These are phyloP conservation scores for Asbolus verrucosus DNA, from an alignment of 1,140 invertebrate species.

Conservation along the genomic window DNA sequence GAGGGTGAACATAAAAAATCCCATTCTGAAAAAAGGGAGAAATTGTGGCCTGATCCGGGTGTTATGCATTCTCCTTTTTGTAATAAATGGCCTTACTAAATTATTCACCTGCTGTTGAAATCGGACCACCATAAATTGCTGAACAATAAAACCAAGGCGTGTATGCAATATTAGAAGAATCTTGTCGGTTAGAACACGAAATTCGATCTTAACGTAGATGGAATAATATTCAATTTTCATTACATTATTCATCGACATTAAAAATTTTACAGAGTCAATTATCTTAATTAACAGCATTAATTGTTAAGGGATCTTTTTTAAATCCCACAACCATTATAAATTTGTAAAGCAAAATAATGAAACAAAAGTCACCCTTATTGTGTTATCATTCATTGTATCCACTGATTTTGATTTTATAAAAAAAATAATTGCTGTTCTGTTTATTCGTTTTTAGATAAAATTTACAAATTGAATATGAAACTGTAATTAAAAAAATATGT, in stretches of 20 bases:
- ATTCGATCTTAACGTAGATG: not conserved
- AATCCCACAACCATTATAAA: no score
- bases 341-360: no score
- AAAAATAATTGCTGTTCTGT: no score
- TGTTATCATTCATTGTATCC: no score
- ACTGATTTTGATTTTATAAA: no score
- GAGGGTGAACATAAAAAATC: constrained; percentile 21
- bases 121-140: constrained; percentile 4
- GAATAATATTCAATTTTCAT: not conserved
- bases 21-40: constrained; percentile 6
- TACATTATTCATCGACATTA: not conserved
- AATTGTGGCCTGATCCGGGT: constrained; percentile 5
- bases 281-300: no score
- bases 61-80: constrained; percentile 5
- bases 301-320: no score
- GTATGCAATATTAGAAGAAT: constrained; percentile 8
- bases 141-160: constrained; percentile 7
- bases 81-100: constrained; percentile 12
- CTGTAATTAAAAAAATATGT: no score
- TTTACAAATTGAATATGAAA: no score
- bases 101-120: constrained; percentile 10
- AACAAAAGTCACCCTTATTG: no score
- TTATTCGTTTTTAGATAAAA: no score
- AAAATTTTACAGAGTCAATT: no score
- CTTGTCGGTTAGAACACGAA: constrained; percentile 3